These are phyloP conservation scores for Anarsia innoxiella DNA, from an alignment of 2,888 invertebrate species.

Conservation along the genomic window DNA sequence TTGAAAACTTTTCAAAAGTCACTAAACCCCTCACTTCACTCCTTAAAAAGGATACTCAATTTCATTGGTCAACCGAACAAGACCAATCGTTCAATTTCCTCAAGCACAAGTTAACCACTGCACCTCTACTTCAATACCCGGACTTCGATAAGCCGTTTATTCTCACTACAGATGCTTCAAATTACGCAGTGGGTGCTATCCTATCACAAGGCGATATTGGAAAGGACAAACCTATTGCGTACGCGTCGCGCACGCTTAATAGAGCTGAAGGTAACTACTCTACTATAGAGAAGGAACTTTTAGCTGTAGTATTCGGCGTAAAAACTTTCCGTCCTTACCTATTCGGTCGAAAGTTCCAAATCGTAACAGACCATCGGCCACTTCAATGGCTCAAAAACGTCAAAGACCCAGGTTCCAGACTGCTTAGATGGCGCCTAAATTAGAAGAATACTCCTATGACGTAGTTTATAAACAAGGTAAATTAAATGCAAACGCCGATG, in stretches of 20 bases:
- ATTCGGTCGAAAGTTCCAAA: conserved; percentile 12
- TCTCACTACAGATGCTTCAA: conserved; percentile 27
- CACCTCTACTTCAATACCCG: conserved; percentile 25
- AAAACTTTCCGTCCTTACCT: conserved; percentile 19
- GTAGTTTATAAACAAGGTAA: conserved; percentile 18
- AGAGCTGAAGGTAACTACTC: conserved; percentile 23
- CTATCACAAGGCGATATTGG: conserved; percentile 16
- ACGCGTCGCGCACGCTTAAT: conserved; percentile 24
- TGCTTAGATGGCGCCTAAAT: conserved; percentile 16
- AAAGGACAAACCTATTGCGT: conserved; percentile 15
- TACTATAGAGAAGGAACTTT: conserved; percentile 4
- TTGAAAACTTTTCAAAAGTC: too few species aligned
- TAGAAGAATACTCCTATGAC: conserved; percentile 19
- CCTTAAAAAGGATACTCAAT: too few species aligned
- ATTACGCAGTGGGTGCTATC: conserved; percentile 18
- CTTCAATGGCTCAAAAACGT: conserved; percentile 6
- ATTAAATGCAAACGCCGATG: conserved; percentile 6
- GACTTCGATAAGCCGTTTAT: conserved; percentile 25
- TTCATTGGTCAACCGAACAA: too few species aligned
- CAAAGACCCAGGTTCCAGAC: conserved; percentile 11
- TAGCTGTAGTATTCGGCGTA: conserved; percentile 13
- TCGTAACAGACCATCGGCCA: conserved; percentile 14
- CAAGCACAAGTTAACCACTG: conserved; percentile 18
- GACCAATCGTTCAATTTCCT: conserved; percentile 19
- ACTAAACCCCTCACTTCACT: too few species aligned